Evolutionary conservation across 2,888 invertebrate genomes (phyloP).

Genomic region (Tetheella fluctuosa): DNA sequence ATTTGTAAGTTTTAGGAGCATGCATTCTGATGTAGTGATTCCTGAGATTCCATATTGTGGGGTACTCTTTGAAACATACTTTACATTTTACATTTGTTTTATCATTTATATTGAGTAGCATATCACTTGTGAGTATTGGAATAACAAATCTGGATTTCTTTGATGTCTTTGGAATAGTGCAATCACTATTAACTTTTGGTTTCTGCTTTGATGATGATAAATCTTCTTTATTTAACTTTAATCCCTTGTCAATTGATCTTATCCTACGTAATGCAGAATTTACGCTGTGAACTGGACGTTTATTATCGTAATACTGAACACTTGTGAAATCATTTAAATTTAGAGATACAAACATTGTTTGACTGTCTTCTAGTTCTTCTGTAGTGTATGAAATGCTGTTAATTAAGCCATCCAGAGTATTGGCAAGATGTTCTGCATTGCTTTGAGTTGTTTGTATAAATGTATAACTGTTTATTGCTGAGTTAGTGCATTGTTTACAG

Average conservation of each 20-base stretch:
- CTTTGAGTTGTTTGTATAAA: slow-evolving; percentile 50
- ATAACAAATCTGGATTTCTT: slow-evolving; percentile 27
- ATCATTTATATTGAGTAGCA: slow-evolving; percentile 50
- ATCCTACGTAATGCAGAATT: slow-evolving; percentile 46
- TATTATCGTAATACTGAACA: slow-evolving; percentile 53
- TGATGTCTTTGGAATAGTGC: slow-evolving; percentile 16
- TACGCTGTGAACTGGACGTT: slow-evolving; percentile 26
- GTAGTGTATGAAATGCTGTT: slow-evolving; percentile 42
- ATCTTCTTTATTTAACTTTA: slow-evolving; percentile 24
- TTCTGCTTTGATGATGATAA: slow-evolving; percentile 22
- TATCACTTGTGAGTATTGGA: slow-evolving; percentile 46
- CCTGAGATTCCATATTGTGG: slow-evolving; percentile 47
- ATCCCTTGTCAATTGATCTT: slow-evolving; percentile 27
- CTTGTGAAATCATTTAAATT: slow-evolving; percentile 47
- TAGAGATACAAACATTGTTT: slow-evolving; percentile 56
- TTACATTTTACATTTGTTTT: slow-evolving; percentile 49
- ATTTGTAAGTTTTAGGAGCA: slow-evolving; percentile 57
- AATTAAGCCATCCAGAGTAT: slow-evolving; percentile 43
- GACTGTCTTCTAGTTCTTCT: slow-evolving; percentile 31
- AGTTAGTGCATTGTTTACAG: slow-evolving; percentile 53
- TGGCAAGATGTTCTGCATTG: slow-evolving; percentile 46
- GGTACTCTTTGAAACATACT: slow-evolving; percentile 54
- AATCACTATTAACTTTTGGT: slow-evolving; percentile 24
- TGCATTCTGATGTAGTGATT: slow-evolving; percentile 63
- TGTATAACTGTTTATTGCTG: slow-evolving; percentile 51